phyloP scores from a whole-genome alignment of 2,797 vertebrate species.

The Odontamblyopus rebecca region DNA sequence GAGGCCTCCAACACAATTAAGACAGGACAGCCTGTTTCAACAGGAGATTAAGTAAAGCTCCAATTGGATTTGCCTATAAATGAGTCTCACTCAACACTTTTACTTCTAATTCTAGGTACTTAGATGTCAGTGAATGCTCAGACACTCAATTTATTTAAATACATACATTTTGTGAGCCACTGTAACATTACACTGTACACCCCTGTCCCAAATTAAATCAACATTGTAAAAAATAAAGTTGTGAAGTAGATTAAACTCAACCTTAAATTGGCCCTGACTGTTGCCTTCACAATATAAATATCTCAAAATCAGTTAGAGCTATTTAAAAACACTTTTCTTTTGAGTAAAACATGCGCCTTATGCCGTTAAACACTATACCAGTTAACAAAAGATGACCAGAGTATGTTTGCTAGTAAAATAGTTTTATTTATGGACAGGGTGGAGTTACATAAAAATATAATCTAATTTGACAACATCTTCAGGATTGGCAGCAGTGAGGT shows the following conservation, averaged over 20 bases:
- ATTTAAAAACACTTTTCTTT: not conserved
- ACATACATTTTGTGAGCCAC: not conserved
- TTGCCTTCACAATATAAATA: not conserved
- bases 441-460: constrained; percentile 31
- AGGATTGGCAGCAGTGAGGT: constrained; percentile 28
- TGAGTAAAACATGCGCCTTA: not conserved
- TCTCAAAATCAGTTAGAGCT: not conserved
- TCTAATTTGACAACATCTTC: constrained; percentile 17
- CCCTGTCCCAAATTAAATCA: not conserved
- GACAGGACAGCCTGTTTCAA: constrained; percentile 1
- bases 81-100: not conserved
- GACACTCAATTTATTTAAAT: not conserved
- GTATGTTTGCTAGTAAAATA: constrained; percentile 39
- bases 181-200: not conserved
- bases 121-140: not conserved
- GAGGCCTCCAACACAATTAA: constrained; percentile 3
- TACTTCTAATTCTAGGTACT: not conserved
- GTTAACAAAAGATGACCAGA: not conserved
- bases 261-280: not conserved
- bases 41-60: constrained; percentile 2
- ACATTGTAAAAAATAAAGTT: not conserved
- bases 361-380: not conserved
- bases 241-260: not conserved
- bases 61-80: not conserved
- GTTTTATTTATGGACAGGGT: constrained; percentile 45